phyloP scores from a whole-genome alignment of 1,140 invertebrate genomes.

The Trissolcus basalis region DNA sequence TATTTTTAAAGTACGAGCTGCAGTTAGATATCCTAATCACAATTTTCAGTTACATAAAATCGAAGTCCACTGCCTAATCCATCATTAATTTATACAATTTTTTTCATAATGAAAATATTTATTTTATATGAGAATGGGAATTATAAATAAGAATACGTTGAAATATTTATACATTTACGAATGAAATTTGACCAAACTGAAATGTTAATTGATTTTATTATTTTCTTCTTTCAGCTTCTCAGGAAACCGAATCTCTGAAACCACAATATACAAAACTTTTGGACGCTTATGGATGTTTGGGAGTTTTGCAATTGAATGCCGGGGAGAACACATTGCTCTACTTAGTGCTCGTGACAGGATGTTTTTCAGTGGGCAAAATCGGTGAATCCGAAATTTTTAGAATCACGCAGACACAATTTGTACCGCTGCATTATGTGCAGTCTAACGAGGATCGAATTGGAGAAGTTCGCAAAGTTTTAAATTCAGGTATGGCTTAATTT shows the following conservation, averaged over 20 bases:
- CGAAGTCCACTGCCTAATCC: too few relatives aligned
- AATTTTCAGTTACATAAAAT: too few relatives aligned
- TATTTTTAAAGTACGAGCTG: too few relatives aligned
- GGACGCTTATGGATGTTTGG: constrained; percentile 95
- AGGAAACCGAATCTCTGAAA: constrained; percentile 91
- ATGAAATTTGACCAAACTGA: neutral
- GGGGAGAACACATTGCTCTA: constrained; percentile 90
- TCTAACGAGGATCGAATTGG: constrained; percentile 87
- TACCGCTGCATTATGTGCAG: constrained; percentile 89
- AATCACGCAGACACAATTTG: constrained; percentile 92
- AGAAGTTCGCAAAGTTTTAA: constrained; percentile 90
- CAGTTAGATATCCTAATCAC: too few relatives aligned
- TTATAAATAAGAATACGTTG: too few relatives aligned
- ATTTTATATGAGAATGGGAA: too few relatives aligned
- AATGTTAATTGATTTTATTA: too few relatives aligned
- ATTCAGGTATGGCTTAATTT: constrained; percentile 81
- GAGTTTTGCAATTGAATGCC: constrained; percentile 90
- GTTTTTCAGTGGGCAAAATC: constrained; percentile 95
- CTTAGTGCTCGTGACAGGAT: constrained; percentile 94
- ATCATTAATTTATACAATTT: too few relatives aligned
- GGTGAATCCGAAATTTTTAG: constrained; percentile 94
- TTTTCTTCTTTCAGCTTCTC: constrained; percentile 76
- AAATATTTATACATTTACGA: too few relatives aligned
- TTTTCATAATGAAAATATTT: too few relatives aligned
- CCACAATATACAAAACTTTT: constrained; percentile 91